Conservation (phyloP, 2,113 vertebrate species). For the Myodes glareolus region DNA sequence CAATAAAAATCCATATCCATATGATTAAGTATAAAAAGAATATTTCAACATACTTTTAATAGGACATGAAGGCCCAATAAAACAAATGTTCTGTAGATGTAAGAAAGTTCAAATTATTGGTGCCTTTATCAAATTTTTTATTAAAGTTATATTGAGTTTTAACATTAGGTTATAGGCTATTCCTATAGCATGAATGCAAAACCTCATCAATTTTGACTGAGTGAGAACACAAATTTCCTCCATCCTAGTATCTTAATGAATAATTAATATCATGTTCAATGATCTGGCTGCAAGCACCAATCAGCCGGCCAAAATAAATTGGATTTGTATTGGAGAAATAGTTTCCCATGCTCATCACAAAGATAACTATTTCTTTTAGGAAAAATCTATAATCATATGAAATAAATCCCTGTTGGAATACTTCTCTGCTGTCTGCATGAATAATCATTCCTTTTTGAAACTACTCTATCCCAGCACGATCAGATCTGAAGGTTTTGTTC, state of each 20-base stretch:
- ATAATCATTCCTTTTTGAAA: conserved; percentile 83
- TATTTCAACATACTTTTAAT: conserved; percentile 81
- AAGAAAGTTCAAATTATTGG: conserved; percentile 83
- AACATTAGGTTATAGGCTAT: conserved; percentile 79
- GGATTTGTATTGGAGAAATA: conserved; percentile 85
- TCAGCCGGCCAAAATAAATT: conserved; percentile 84
- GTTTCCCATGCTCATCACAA: conserved; percentile 83
- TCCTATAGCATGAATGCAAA: conserved; percentile 77
- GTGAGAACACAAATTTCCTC: conserved; percentile 84
- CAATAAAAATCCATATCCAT: conserved; percentile 71
- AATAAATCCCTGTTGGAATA: conserved; percentile 84
- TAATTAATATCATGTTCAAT: conserved; percentile 87
- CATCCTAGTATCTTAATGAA: conserved; percentile 84
- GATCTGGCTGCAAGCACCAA: conserved; percentile 84
- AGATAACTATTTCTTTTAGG: conserved; percentile 86
- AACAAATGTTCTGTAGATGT: conserved; percentile 82
- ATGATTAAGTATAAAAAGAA: conserved; percentile 76
- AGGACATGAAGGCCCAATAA: conserved; percentile 81
- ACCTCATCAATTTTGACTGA: conserved; percentile 84
- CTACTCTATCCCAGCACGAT: conserved; percentile 76
- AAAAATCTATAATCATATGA: conserved; percentile 81
- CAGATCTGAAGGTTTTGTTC: conserved; percentile 80
- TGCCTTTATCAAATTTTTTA: conserved; percentile 79
- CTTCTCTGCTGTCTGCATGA: conserved; percentile 82
- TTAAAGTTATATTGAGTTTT: conserved; percentile 81